Percentiles rank a stretch among this genome's conserved stretches.
These are phyloP conservation scores for Penaeus monodon DNA, from an alignment of 2,888 invertebrate genomes.

Conservation along the genomic window DNA sequence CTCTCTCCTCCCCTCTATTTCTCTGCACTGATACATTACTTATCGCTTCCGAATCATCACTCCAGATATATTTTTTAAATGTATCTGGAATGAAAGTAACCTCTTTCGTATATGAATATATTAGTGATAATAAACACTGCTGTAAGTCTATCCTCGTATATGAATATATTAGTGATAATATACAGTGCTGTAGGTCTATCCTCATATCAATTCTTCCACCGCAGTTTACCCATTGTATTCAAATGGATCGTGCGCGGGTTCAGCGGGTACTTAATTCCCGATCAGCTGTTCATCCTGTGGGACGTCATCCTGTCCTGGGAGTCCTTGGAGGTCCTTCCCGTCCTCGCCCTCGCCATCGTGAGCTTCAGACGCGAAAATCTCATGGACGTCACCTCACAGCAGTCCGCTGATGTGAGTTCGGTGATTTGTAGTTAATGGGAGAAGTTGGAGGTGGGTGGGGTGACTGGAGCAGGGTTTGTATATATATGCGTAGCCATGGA, in stretches of 20 bases:
- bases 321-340: constrained; percentile 87
- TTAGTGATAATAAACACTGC: too few relatives aligned
- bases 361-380: constrained; percentile 89
- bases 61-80: too few relatives aligned
- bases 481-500: too few relatives aligned
- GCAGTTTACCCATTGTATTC: constrained; percentile 88
- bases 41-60: too few relatives aligned
- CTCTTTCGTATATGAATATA: too few relatives aligned
- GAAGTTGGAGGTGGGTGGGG: too few relatives aligned
- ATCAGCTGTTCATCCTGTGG: constrained; percentile 92
- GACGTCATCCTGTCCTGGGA: constrained; percentile 93
- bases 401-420: constrained; percentile 79
- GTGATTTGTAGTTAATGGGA: neutral
- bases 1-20: too few relatives aligned
- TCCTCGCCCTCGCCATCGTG: constrained; percentile 87
- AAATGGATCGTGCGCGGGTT: constrained; percentile 98
- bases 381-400: constrained; percentile 78
- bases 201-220: constrained; percentile 23
- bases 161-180: neutral
- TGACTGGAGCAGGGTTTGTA: too few relatives aligned
- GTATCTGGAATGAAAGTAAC: too few relatives aligned
- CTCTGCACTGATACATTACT: too few relatives aligned
- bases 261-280: constrained; percentile 92
- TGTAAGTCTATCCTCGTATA: too few relatives aligned
- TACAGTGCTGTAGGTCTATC: neutral